Conservation (phyloP, 1,140 invertebrate species). For the Drosophila oshimai region DNA sequence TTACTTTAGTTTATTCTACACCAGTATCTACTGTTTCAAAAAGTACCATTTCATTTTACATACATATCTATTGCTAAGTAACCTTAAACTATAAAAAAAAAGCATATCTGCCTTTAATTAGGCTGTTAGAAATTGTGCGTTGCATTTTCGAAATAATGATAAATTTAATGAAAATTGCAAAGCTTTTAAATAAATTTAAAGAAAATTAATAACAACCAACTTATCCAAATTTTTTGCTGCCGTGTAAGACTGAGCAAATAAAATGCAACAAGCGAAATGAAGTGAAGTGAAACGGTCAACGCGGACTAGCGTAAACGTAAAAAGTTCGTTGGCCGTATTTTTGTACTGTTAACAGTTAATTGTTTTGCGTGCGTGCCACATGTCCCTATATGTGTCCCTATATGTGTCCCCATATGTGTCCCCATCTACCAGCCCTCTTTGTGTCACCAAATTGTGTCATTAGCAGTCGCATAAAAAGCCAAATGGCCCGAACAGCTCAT, state of each 20-base stretch:
- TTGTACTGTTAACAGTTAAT: conserved; percentile 58
- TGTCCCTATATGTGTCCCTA: conserved; percentile 20
- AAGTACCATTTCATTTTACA: too few relatives aligned
- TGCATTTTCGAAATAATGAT: too few relatives aligned
- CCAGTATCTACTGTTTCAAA: too few relatives aligned
- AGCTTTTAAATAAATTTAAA: too few relatives aligned
- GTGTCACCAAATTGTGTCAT: conserved; percentile 75
- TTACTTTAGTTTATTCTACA: too few relatives aligned
- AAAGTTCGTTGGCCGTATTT: conserved; percentile 23
- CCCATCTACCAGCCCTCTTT: neutral
- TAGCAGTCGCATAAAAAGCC: conserved; percentile 70
- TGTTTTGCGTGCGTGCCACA: conserved; percentile 63
- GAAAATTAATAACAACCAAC: too few relatives aligned
- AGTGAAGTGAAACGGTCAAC: conserved; percentile 39
- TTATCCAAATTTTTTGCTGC: neutral
- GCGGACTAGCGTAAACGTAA: conserved; percentile 45
- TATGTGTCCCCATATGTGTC: too few relatives aligned
- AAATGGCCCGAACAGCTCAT: conserved; percentile 72
- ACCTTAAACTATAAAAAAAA: too few relatives aligned
- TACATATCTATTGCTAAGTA: too few relatives aligned
- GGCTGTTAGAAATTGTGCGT: too few relatives aligned
- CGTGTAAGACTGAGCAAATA: neutral
- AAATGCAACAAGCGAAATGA: conserved; percentile 44
- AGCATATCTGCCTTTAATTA: too few relatives aligned
- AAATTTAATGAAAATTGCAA: too few relatives aligned